Evolutionary conservation across 1,140 invertebrate genomes (phyloP), one percentile per base, ranked within the genome.

Genomic region (Hyposmocoma kahamanoa): DNA sequence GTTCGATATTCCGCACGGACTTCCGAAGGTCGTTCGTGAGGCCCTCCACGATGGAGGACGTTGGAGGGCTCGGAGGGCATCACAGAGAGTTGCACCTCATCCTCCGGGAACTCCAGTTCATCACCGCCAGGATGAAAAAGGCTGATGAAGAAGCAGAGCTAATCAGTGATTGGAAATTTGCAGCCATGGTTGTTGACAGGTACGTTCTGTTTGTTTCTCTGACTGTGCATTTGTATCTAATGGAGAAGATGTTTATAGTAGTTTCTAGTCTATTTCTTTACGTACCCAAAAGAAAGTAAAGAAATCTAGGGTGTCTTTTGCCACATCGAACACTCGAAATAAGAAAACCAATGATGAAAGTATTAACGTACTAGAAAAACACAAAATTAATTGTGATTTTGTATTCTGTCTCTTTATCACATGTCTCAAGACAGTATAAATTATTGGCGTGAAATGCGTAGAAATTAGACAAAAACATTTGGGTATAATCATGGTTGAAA

Each of bases 91-190:
- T 96, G 54, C 93, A 94, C 67, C 89, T 92, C 67, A 97, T 98
- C 72, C 89, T 98, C 13, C 91, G 92, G 61, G 97, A 99, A 87
- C 88, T 99, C 39, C 94, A 96, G 74, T 98, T 97, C 86, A 98
- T 99, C 69, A 98, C 96, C 10, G 90, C 90, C 62, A 90, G 94
- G 54, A 95, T 97, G 92, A 92, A 93, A 69, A 96, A 96, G 77
- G 91, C 94, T 42, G 96, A 97, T 67, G 94, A 96, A 59, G 93
- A 95, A 67, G 91, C 93, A n/a, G 95, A 97, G 71, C 89, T 97
- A 38, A 96, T 96, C 55, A 95, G 92, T 78, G 98, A 99, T 82
- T 99, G 98, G 98, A 99, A 99, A 84, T 99, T 99, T 85, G 98
- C 98, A 45, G 98, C 98, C 56, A 96, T 99, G 96, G 98, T 99